phyloP scores from a whole-genome alignment of 2,888 invertebrate species.

The Andrena trimmerana region DNA sequence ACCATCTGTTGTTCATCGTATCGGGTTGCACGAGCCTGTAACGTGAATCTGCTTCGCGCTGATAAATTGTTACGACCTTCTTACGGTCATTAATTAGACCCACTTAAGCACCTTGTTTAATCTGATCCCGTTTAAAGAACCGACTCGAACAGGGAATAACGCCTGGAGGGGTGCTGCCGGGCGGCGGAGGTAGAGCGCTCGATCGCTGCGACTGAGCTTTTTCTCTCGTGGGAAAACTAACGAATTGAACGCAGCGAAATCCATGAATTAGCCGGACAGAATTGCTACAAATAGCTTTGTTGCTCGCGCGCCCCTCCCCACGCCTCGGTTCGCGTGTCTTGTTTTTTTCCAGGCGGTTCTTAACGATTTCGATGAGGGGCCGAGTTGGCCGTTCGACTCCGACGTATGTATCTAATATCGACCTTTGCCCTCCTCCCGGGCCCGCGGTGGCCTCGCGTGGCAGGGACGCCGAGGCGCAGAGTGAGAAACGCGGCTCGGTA shows the following conservation, averaged over 20 bases:
- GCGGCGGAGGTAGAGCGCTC: background rate
- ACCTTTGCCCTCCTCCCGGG: slow-evolving; percentile 49
- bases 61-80: slow-evolving; percentile 71
- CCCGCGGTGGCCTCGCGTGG: slow-evolving; percentile 31
- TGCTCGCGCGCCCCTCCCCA: no score
- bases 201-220: background rate
- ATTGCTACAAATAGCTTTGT: no score
- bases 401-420: slow-evolving; percentile 2
- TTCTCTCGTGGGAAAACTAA: no score
- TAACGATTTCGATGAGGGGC: background rate
- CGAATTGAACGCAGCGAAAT: no score
- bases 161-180: no score
- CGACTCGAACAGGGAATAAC: slow-evolving; percentile 6
- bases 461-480: slow-evolving; percentile 48
- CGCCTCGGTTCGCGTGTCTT: background rate
- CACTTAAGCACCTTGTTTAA: slow-evolving; percentile 59
- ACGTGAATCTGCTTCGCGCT: slow-evolving; percentile 63
- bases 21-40: slow-evolving; percentile 65
- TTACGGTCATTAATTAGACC: slow-evolving; percentile 61
- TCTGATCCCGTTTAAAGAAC: slow-evolving; percentile 44
- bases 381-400: slow-evolving; percentile 13
- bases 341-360: background rate
- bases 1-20: slow-evolving; percentile 70
- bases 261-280: no score
- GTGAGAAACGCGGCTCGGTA: slow-evolving; percentile 54